A percentile compares a stretch with the other conserved stretches of the same genome.
Evolutionary conservation across 2,113 vertebrate genomes (phyloP).

Genomic region (Microcebus griseorufus): DNA sequence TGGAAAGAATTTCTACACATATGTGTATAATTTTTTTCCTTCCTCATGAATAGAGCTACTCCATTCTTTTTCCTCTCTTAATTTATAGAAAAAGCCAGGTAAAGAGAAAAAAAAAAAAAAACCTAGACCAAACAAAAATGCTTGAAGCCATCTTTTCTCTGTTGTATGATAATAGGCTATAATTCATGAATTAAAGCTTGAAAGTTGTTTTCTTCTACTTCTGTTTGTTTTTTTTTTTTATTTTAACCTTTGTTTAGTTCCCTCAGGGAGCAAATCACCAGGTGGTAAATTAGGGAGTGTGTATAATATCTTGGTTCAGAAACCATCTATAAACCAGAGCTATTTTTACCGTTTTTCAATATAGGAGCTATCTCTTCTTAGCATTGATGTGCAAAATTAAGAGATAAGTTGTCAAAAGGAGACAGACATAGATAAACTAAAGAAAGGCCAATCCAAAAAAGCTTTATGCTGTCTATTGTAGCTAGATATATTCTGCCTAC

Average conservation of each 20-base stretch:
- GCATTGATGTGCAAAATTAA: background rate
- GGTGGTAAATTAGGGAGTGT: background rate
- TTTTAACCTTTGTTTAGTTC: background rate
- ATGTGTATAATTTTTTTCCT: slow-evolving; percentile 35
- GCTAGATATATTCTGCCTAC: background rate
- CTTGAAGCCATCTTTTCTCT: background rate
- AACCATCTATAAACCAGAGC: background rate
- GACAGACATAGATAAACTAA: background rate
- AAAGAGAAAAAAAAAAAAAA: background rate
- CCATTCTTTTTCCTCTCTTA: slow-evolving; percentile 24
- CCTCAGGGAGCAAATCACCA: background rate
- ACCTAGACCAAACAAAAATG: background rate
- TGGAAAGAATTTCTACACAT: slow-evolving; percentile 59
- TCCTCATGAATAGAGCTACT: background rate
- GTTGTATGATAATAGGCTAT: background rate
- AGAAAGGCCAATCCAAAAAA: background rate
- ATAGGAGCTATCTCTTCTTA: background rate
- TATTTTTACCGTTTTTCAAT: background rate
- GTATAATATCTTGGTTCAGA: background rate
- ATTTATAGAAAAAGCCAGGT: background rate
- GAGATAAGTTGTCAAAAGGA: slow-evolving; percentile 4
- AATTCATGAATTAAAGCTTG: slow-evolving; percentile 19
- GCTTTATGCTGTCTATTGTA: background rate
- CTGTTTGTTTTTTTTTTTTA: background rate
- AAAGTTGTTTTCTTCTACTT: background rate